Percentiles rank a stretch among this genome's conserved stretches.
Evolutionary conservation across 2,113 vertebrate genomes (phyloP).

Genomic region (Cariama cristata): DNA sequence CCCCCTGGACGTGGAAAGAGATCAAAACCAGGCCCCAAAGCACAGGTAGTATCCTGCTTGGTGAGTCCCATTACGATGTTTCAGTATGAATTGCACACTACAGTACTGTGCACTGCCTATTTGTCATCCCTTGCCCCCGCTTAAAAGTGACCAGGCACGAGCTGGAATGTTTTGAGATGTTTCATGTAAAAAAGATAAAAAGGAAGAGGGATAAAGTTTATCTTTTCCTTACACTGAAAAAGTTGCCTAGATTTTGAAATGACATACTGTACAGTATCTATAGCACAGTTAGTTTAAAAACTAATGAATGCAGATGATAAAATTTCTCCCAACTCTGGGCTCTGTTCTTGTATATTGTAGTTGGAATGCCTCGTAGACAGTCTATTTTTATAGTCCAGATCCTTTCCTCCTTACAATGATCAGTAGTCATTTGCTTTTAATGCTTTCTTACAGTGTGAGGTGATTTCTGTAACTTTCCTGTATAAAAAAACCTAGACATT

Average conservation of each 20-base stretch:
- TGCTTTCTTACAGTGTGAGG: conserved; percentile 80
- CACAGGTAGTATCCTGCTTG: not conserved
- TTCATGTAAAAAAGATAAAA: not conserved
- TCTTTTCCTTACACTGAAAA: conserved; percentile 5
- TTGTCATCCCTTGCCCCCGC: not conserved
- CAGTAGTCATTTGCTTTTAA: conserved; percentile 74
- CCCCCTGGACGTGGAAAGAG: not conserved
- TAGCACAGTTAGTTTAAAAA: conserved; percentile 52
- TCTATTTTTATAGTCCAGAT: conserved; percentile 66
- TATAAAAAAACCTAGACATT: conserved; percentile 79
- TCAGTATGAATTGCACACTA: not conserved
- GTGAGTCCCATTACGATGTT: not conserved
- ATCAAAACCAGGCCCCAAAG: not conserved
- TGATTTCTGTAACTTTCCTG: conserved; percentile 83
- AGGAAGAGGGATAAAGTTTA: not conserved
- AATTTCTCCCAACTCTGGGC: conserved; percentile 27
- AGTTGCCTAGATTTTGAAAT: conserved; percentile 1
- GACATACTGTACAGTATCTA: conserved; percentile 9
- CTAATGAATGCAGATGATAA: conserved; percentile 53
- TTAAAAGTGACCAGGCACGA: not conserved
- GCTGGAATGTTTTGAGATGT: not conserved
- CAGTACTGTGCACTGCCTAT: not conserved
- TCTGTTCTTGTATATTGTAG: conserved; percentile 55
- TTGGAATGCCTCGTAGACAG: conserved; percentile 63
- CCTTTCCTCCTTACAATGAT: conserved; percentile 15